Base-by-base conservation (phyloP, 2,888 invertebrate species). In the Trichopoda pennipes region DNA sequence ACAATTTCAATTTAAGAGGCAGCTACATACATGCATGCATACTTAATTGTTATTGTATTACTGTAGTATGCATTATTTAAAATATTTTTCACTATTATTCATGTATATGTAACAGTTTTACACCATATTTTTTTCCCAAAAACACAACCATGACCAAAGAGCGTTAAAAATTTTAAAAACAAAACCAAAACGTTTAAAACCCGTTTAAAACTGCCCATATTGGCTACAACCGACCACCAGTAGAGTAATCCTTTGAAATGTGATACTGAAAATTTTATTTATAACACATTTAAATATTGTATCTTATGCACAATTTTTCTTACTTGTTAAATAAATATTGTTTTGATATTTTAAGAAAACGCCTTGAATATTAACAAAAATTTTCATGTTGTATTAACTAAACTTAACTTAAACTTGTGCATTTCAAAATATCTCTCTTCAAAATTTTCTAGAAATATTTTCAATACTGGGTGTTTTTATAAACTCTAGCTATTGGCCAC, bases 231-330 rank as follows among this genome's bases (percentile, higher is more conserved):
- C 66, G 76, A 80, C 81, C 81, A 81, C 78, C 69, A 47, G 60
- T 55, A 64, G 44, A 9, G 81, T 73, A 55, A 78, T 69, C 53
- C 53, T 64, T 70, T 61, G 81, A 78, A 81, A 78, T 85, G 61
- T 53, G 83, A 84, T 83, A 80, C 64, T 78, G 49, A 78, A 80
- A 82, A 56, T 75, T 83, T 85, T 83, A 86, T 85, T 86, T 86
- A 85, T 86, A 86, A 85, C 86, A 86, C 85, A 86, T 86, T 86
- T 85, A 87, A 85, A 85, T 85, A 84, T 60, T 85, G 84, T 60
- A 66, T 86, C 85, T 85, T 76, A 80, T 66, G 19, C 49, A 56
- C 16, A 60, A n/a, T 21, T 51, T 68, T 28, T 8, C 51, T 16
- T 55, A 17, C 17, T 3, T 17, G 19, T n/a, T n/a, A n/a, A n/a